phyloP scores from a whole-genome alignment of 1,140 invertebrate species.

The Drosophila mauritiana region DNA sequence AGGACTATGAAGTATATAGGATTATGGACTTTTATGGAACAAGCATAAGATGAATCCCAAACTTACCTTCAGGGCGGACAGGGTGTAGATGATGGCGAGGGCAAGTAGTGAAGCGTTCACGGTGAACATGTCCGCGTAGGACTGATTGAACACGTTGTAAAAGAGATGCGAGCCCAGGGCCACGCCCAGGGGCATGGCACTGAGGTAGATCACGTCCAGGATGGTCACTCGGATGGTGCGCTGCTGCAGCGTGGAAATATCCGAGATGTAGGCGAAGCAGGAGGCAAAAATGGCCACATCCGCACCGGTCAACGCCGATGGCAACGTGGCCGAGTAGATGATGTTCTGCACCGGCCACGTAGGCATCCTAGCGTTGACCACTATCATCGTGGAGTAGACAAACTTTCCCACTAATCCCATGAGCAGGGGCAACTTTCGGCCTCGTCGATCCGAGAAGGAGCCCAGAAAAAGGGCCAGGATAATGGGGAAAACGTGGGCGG shows the following conservation, averaged over 20 bases:
- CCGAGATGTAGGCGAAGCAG: conserved; percentile 90
- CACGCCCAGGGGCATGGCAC: conserved; percentile 90
- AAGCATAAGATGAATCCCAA: neutral
- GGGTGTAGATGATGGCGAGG: conserved; percentile 87
- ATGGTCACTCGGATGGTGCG: conserved; percentile 90
- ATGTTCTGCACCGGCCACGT: conserved; percentile 90
- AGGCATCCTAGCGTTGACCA: conserved; percentile 87
- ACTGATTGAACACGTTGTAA: conserved; percentile 86
- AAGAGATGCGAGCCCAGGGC: conserved; percentile 88
- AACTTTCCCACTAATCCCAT: conserved; percentile 90
- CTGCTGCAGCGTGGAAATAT: conserved; percentile 87
- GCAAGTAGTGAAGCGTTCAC: conserved; percentile 88
- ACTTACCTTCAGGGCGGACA: conserved; percentile 84
- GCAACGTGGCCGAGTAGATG: conserved; percentile 89
- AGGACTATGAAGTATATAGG: neutral
- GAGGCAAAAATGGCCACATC: conserved; percentile 91
- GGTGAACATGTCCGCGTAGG: conserved; percentile 89
- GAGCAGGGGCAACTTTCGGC: conserved; percentile 87
- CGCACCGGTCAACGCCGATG: conserved; percentile 89
- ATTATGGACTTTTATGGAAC: too few species aligned
- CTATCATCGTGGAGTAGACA: conserved; percentile 89
- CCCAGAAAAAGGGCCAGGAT: conserved; percentile 91
- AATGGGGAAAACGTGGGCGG: conserved; percentile 89
- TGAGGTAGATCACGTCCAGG: conserved; percentile 90
- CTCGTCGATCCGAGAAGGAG: conserved; percentile 90